Evolutionary conservation across 2,888 invertebrate genomes (phyloP).

Genomic region (Magallana nippona): DNA sequence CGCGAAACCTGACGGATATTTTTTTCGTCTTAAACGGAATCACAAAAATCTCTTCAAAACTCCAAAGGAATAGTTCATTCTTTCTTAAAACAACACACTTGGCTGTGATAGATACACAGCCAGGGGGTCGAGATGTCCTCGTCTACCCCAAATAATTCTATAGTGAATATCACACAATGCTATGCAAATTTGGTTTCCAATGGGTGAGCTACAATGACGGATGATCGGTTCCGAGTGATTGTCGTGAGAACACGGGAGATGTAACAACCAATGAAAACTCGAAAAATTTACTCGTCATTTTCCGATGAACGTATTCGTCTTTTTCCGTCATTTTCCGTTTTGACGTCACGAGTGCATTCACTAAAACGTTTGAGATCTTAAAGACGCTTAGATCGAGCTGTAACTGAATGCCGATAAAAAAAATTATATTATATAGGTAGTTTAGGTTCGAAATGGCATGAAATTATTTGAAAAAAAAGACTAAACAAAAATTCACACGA

Average conservation of each 20-base stretch:
- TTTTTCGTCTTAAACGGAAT: constrained; percentile 12
- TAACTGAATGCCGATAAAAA: background rate
- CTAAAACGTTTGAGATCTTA: background rate
- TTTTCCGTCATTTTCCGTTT: background rate
- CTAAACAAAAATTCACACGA: too few relatives aligned
- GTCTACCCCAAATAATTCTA: constrained; percentile 35
- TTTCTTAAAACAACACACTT: constrained; percentile 3
- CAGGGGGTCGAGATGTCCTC: constrained; percentile 7
- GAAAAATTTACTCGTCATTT: constrained; percentile 35
- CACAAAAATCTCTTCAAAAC: constrained; percentile 23
- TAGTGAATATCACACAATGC: constrained; percentile 47
- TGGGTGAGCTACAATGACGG: constrained; percentile 55
- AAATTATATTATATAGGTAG: too few relatives aligned
- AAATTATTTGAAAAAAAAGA: too few relatives aligned
- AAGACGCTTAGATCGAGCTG: background rate
- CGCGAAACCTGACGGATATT: constrained; percentile 46
- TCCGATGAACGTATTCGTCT: constrained; percentile 10
- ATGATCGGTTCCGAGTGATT: constrained; percentile 44
- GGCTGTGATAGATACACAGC: constrained; percentile 10
- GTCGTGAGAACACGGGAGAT: constrained; percentile 42
- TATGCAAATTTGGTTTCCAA: constrained; percentile 58
- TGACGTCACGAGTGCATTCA: background rate
- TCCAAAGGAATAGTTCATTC: constrained; percentile 17
- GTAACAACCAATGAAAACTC: constrained; percentile 40
- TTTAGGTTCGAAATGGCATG: too few relatives aligned